Evolutionary conservation across 2,888 invertebrate genomes (phyloP).

Genomic region (Caenorhabditis imperialis): DNA sequence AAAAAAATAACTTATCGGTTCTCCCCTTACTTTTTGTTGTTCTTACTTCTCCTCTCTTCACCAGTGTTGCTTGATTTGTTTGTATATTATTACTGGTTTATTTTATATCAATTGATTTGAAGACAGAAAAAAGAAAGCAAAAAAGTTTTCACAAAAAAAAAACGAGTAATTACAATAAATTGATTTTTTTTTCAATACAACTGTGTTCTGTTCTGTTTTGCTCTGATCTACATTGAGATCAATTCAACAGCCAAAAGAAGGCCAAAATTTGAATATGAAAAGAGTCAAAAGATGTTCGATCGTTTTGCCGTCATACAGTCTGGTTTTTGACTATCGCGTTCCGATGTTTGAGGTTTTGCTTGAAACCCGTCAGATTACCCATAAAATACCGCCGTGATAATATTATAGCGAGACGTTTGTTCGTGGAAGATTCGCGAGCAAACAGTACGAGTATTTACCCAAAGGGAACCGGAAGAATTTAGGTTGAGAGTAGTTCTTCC

Average conservation of each 20-base stretch:
- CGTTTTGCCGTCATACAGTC: slow-evolving; percentile 13
- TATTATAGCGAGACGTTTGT: slow-evolving; percentile 36
- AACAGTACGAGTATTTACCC: slow-evolving; percentile 34
- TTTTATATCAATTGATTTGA: slow-evolving; percentile 22
- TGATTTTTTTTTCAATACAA: slow-evolving; percentile 16
- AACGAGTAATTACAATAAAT: slow-evolving; percentile 52
- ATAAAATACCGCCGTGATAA: slow-evolving; percentile 21
- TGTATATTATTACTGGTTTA: slow-evolving; percentile 50
- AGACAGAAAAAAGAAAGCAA: slow-evolving; percentile 39
- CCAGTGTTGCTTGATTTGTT: slow-evolving; percentile 49
- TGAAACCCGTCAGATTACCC: slow-evolving; percentile 45
- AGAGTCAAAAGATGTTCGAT: neutral
- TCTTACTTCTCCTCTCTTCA: slow-evolving; percentile 25
- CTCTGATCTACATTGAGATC: no score
- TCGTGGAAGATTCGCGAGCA: slow-evolving; percentile 42
- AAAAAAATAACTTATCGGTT: slow-evolving; percentile 43
- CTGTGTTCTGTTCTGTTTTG: slow-evolving; percentile 18
- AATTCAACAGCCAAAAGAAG: neutral
- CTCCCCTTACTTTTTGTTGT: slow-evolving; percentile 18
- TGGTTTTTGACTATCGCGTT: no score
- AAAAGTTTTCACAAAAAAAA: slow-evolving; percentile 41
- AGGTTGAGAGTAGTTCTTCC: no score
- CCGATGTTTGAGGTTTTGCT: slow-evolving; percentile 43
- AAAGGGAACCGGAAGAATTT: slow-evolving; percentile 9
- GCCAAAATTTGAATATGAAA: slow-evolving; percentile 14